Evolutionary conservation across 2,888 invertebrate species (phyloP).

Genomic region (Branchellion lobata): DNA sequence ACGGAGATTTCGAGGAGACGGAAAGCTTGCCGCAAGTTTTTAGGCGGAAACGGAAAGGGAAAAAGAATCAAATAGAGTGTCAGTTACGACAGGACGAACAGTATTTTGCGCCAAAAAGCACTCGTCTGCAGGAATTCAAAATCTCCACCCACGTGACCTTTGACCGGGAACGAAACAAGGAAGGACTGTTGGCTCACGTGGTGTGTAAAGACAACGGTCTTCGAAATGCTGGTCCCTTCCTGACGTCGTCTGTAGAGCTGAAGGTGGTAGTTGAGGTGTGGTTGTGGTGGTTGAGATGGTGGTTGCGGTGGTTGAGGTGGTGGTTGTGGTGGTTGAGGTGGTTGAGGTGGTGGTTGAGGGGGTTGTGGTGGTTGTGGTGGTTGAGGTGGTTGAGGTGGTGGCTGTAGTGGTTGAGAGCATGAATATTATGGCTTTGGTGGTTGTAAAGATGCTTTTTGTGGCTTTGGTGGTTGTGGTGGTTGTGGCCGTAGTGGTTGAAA

Average conservation of each 20-base stretch:
- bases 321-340: too few relatives aligned
- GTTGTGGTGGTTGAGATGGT: too few relatives aligned
- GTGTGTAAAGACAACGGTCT: constrained; percentile 49
- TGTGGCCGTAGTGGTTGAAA: too few relatives aligned
- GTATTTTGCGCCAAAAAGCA: constrained; percentile 72
- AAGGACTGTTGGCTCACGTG: constrained; percentile 86
- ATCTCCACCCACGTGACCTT: constrained; percentile 79
- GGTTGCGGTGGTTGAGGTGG: too few relatives aligned
- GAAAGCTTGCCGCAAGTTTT: background rate
- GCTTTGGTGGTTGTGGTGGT: too few relatives aligned
- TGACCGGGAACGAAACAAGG: constrained; percentile 86
- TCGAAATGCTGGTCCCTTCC: background rate
- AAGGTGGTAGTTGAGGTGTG: too few relatives aligned
- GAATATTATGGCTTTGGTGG: too few relatives aligned
- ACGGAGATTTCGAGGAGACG: constrained; percentile 65
- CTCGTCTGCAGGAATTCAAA: constrained; percentile 69
- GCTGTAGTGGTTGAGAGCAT: too few relatives aligned
- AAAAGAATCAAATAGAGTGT: constrained; percentile 26
- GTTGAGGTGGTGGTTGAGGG: too few relatives aligned
- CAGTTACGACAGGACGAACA: constrained; percentile 9
- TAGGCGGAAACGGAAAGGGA: background rate
- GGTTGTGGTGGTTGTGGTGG: too few relatives aligned
- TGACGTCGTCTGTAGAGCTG: constrained; percentile 33
- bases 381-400: too few relatives aligned
- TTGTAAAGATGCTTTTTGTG: too few relatives aligned